Evolutionary conservation across 2,888 invertebrate species (phyloP).

Genomic region (Tetranychus piercei): DNA sequence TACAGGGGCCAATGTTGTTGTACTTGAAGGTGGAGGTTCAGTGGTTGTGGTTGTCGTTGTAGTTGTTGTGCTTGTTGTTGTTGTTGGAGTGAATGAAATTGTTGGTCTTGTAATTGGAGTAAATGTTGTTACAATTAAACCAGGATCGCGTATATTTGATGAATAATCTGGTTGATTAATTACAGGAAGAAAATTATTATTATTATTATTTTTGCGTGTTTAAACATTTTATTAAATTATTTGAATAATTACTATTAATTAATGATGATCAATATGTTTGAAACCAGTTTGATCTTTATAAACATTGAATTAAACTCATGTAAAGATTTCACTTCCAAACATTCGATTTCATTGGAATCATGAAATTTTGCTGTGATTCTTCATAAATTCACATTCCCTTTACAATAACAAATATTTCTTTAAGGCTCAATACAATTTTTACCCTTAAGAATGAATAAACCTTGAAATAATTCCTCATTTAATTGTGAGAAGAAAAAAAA

Average conservation of each 20-base stretch:
- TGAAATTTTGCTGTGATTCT: no score
- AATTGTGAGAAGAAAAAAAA: not conserved
- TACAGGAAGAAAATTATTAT: not conserved
- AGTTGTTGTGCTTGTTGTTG: constrained; percentile 2
- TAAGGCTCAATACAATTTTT: no score
- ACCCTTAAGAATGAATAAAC: not conserved
- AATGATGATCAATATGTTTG: not conserved
- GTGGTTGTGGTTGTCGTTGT: not conserved
- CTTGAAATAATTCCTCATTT: not conserved
- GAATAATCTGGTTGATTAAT: not conserved
- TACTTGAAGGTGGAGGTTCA: not conserved
- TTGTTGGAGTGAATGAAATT: not conserved
- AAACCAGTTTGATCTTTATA: not conserved
- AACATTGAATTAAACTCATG: not conserved
- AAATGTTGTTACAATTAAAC: not conserved
- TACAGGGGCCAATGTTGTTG: not conserved
- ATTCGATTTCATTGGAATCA: no score
- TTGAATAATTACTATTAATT: not conserved
- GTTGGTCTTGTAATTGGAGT: not conserved
- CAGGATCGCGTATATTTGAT: not conserved
- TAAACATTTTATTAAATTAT: not conserved
- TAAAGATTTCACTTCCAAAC: no score
- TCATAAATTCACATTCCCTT: not conserved
- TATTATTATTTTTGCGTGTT: not conserved
- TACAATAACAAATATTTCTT: not conserved